Evolutionary conservation across 53 echinoderm and acorn worm species (phyloP), one percentile per base, ranked within the genome.

Genomic region (Arbacia lixula): DNA sequence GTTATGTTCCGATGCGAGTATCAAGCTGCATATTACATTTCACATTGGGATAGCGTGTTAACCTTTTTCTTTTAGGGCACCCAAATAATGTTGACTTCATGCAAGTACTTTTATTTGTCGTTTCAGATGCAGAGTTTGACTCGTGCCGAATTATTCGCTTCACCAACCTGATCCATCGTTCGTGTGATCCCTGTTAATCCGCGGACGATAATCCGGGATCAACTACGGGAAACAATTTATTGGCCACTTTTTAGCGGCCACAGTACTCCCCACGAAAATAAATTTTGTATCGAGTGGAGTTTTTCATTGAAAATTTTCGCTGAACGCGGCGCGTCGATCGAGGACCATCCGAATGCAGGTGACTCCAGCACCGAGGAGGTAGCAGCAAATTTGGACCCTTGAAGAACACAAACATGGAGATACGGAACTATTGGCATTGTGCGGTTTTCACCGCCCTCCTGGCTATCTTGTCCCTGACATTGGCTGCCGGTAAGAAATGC

Each of bases 91-190:
- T n/a, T n/a, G n/a, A n/a, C n/a, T n/a, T n/a, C n/a, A 24, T 56
- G 8, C 8, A 56, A 8, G 26, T 2, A 14, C 19, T 50, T 50
- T 50, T 14, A 50, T 69, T 41, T 43, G 33, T 69, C 42, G 21
- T 69, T 69, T 69, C 69, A 69, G 69, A 69, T 69, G 42, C 69
- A 25, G 69, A 27, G 41, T 69, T 69, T 36, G 0, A 11, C 69
- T 2, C 40, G 26, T 1, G 69, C 41, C 40, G 27, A 14, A 43
- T 43, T 69, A 43, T 42, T 69, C 43, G 25, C 40, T 40, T 14
- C 69, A 42, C 24, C 41, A 69, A 39, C 25, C 28, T 69, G 20
- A 66, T 66, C 66, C 37, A 21, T 27, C 21, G n/a, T n/a, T n/a
- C 22, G n/a, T 19, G 38, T 24, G 36, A 22, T 36, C 24, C 66